phyloP scores from a whole-genome alignment of 1,140 invertebrate species.

The Trinorchestia longiramus region DNA sequence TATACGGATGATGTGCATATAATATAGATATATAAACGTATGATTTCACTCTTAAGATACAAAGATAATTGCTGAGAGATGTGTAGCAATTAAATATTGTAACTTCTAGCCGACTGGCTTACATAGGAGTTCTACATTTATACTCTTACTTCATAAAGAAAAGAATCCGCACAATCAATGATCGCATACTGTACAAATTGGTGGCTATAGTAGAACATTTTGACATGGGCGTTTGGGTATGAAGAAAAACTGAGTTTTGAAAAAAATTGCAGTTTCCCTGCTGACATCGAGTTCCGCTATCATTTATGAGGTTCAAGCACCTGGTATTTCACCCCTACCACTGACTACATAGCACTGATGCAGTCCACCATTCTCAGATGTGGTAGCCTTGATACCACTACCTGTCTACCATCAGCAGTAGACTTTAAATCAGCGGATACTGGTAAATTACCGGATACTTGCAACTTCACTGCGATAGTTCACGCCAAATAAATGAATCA shows the following conservation, averaged over 20 bases:
- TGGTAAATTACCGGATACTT: neutral
- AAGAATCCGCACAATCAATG: neutral
- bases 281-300: neutral
- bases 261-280: neutral
- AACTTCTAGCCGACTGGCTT: neutral
- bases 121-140: neutral
- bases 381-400: neutral
- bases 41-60: neutral
- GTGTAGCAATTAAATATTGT: neutral
- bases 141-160: neutral
- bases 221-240: neutral
- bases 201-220: neutral
- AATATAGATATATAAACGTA: neutral
- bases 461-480: neutral
- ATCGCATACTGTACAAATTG: neutral
- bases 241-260: neutral
- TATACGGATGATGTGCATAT: slow-evolving; percentile 25
- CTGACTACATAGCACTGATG: neutral
- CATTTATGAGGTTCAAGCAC: neutral
- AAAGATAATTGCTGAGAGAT: neutral
- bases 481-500: neutral
- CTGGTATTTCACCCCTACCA: neutral
- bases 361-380: neutral
- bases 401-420: neutral
- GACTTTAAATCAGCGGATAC: neutral